Evolutionary conservation across 2,797 vertebrate species (phyloP), one percentile per base, ranked within the genome.

Genomic region (Atherinosoma microstoma): DNA sequence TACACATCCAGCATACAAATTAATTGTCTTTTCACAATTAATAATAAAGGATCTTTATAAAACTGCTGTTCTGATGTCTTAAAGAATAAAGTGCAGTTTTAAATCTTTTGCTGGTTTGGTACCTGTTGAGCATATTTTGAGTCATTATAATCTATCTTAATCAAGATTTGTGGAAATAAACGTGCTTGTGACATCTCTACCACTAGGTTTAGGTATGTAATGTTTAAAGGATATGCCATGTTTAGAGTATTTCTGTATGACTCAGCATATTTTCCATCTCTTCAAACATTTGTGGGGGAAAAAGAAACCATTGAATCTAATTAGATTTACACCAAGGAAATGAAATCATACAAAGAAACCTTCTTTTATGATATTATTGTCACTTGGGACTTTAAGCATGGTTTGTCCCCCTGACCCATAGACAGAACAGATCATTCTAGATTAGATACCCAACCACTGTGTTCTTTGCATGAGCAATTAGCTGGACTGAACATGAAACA

Each of bases 391-490:
- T 20, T 7, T 45, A 45, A 74, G n/a, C 40, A 70, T 36, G 3
- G 34, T 72, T 75, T 58, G 32, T 38, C 29, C 2, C 56, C 49
- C 68, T 71, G 80, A 77, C 57, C 59, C 64, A 22, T 54, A 68
- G 66, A 77, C 58, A 6, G 56, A 32, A 22, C 42, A 62, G 61
- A 45, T 82, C 22, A 75, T 69, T 72, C 27, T 45, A 65, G 86
- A 85, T 84, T 70, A 84, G 70, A 79, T 8, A 4, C 29, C 0
- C 1, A 67, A 67, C 20, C 18, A 7, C 38, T 61, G 60, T 79
- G 75, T 76, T 81, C 67, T 65, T 79, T 67, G 62, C 58, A 75
- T 71, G 67, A 49, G 27, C 82, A 83, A 87, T 85, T 87, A 87
- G 62, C 68, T 20, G 8, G 11, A 57, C 58, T 79, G 56, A 64